Evolutionary conservation across 1,140 invertebrate species (phyloP), one percentile per base, ranked within the genome.

Genomic region (Leucophenga varia): DNA sequence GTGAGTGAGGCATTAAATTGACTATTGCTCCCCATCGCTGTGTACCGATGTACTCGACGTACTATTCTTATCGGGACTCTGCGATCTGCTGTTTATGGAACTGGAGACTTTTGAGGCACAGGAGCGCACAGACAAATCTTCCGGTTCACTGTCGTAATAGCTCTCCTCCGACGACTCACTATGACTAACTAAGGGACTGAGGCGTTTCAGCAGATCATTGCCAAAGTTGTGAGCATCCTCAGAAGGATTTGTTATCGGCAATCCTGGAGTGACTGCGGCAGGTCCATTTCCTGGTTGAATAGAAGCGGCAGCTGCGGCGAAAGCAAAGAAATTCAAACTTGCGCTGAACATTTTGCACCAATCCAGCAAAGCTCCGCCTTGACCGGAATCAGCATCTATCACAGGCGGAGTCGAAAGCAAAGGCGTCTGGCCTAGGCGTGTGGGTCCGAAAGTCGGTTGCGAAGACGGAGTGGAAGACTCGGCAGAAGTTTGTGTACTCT

Each of bases 311-410:
- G 61, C 61, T 12, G 69, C 69, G 10, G 59, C 57, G 8, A 72
- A 56, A 28, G 69, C 64, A 32, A 72, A 54, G 16, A 69, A 72
- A 35, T 72, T 72, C 6, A 75, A 38, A 7, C 75, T 68, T 19
- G 70, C 79, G 17, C 81, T 81, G 52, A 82, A 84, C 48, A 86
- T 81, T 65, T 87, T 87, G 72, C 86, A 88, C 86, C 86, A 88
- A 28, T 71, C 60, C 47, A 88, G 81, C 81, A 85, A 83, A 2
- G 55, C 57, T 12, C 84, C 80, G 7, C 45, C 38, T 80, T 61
- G 52, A 72, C 76, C n/a, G 9, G 40, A 19, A 6, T 65, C 57
- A 17, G 9, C 39, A 19, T 51, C 56, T 78, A 47, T 78, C 72
- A 42, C 75, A 75, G 34, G 51, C 36, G 52, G n/a, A n/a, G n/a